Conservation (phyloP, 1,140 invertebrate species). For the Dreissena polymorpha region DNA sequence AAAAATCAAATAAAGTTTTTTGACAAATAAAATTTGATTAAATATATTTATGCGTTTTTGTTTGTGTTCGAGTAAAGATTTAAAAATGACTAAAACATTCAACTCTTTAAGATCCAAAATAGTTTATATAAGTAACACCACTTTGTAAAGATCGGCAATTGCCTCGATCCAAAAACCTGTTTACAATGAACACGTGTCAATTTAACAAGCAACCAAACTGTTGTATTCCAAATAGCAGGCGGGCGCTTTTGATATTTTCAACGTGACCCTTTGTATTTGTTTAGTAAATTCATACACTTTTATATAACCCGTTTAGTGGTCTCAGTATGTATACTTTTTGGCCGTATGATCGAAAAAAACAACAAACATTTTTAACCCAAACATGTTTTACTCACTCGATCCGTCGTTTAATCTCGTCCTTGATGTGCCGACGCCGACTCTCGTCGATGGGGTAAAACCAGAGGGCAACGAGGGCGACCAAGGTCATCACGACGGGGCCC, state of each 20-base stretch:
- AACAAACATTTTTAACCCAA: not conserved
- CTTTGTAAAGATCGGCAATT: too few species aligned
- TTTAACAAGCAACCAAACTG: not conserved
- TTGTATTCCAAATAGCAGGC: not conserved
- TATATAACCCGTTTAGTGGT: not conserved
- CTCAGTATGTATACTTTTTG: not conserved
- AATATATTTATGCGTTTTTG: too few species aligned
- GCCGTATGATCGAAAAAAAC: not conserved
- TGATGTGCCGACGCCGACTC: constrained; percentile 56
- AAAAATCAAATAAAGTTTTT: too few species aligned
- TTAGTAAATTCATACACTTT: not conserved
- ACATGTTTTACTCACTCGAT: not conserved
- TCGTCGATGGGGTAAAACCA: constrained; percentile 74
- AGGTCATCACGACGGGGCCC: constrained; percentile 67
- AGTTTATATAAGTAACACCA: too few species aligned
- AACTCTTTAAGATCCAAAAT: too few species aligned
- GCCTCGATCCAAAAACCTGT: too few species aligned
- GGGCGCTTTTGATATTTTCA: not conserved
- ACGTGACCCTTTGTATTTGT: not conserved
- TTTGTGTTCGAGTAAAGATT: too few species aligned
- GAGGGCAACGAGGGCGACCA: constrained; percentile 68
- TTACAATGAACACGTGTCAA: too few species aligned
- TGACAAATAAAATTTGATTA: too few species aligned
- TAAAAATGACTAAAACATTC: too few species aligned
- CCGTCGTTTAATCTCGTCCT: constrained; percentile 35